These are phyloP conservation scores for Cancer borealis DNA, from an alignment of 2,888 invertebrate species.

Conservation along the genomic window DNA sequence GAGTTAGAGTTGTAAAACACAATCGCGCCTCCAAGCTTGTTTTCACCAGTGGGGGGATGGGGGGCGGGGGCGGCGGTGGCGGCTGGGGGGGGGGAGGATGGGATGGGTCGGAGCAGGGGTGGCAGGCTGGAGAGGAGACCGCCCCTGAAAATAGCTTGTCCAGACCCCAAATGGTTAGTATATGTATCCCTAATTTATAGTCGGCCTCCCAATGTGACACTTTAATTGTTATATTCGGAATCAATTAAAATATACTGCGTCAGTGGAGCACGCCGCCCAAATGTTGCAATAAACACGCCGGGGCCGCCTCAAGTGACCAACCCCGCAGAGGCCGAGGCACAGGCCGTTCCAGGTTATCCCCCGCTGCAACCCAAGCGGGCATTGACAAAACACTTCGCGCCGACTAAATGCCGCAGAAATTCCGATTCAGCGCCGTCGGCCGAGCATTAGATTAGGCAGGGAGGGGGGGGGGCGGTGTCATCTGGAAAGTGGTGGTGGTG, in stretches of 20 bases:
- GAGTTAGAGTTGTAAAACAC: slow-evolving; percentile 2
- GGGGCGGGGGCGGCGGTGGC: neutral
- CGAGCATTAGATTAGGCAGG: slow-evolving; percentile 50
- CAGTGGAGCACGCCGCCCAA: slow-evolving; percentile 56
- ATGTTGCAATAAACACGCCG: slow-evolving; percentile 55
- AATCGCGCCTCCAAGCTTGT: slow-evolving; percentile 45
- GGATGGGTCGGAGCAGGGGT: neutral
- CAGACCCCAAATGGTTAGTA: slow-evolving; percentile 57
- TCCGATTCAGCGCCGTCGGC: slow-evolving; percentile 43
- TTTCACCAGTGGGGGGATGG: slow-evolving; percentile 27
- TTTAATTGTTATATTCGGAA: slow-evolving; percentile 66
- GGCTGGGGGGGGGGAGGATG: neutral
- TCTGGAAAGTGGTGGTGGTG: neutral
- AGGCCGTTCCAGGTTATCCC: slow-evolving; percentile 49
- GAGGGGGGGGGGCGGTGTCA: neutral
- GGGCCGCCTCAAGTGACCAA: slow-evolving; percentile 51
- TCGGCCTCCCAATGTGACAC: slow-evolving; percentile 57
- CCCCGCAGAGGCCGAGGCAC: neutral
- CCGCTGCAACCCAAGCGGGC: neutral
- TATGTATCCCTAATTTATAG: slow-evolving; percentile 55
- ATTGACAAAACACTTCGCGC: slow-evolving; percentile 59
- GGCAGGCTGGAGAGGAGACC: neutral
- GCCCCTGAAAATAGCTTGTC: slow-evolving; percentile 52
- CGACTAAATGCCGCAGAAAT: slow-evolving; percentile 61
- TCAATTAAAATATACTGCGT: slow-evolving; percentile 65